Evolutionary conservation across 2,888 invertebrate genomes (phyloP).

Genomic region (Phyllotreta cruciferae): DNA sequence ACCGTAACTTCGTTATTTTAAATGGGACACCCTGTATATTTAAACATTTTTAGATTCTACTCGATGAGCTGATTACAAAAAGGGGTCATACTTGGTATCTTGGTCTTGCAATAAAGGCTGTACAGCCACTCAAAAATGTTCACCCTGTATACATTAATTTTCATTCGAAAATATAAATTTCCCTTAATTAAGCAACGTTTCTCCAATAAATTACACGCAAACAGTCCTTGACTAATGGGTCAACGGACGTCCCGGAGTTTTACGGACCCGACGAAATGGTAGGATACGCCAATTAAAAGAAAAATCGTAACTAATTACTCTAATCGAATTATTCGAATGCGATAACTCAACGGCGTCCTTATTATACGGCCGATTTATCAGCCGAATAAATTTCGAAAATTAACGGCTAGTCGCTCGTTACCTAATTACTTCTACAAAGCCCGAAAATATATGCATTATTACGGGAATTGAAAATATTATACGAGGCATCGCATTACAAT

Average conservation of each 20-base stretch:
- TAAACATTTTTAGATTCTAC: no score
- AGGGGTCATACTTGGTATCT: no score
- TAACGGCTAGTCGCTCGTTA: constrained; percentile 19
- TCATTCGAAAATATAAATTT: neutral
- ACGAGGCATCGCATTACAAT: constrained; percentile 52
- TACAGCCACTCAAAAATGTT: no score
- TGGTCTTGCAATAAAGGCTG: no score
- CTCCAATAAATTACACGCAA: no score
- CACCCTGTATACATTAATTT: no score
- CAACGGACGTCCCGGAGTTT: neutral
- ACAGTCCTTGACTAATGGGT: constrained; percentile 1
- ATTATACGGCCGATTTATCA: constrained; percentile 12
- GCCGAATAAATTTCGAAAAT: constrained; percentile 9
- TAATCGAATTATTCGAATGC: constrained; percentile 12
- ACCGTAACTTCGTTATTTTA: no score
- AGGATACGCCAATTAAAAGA: constrained; percentile 6
- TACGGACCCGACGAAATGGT: constrained; percentile 4
- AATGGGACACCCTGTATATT: no score
- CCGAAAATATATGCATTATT: constrained; percentile 18
- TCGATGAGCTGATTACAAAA: no score
- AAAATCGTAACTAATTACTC: neutral
- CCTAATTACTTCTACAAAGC: constrained; percentile 24
- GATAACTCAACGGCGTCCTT: constrained; percentile 1
- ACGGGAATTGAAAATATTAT: constrained; percentile 43
- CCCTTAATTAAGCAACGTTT: neutral